Evolutionary conservation across 2,113 vertebrate genomes (phyloP), one percentile per base, ranked within the genome.

Genomic region (Tachysurus vachellii): DNA sequence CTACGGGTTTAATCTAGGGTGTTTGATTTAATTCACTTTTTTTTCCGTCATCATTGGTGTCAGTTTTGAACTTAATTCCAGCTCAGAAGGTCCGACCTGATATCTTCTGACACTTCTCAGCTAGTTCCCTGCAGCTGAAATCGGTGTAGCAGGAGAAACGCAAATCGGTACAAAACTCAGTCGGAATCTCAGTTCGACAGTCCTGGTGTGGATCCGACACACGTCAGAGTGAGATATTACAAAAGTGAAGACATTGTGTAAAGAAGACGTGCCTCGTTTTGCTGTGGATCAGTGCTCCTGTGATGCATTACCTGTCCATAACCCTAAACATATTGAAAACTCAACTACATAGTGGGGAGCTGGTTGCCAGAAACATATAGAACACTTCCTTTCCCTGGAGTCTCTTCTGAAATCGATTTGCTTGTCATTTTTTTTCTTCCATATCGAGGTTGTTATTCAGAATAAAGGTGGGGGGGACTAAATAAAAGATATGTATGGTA

Each of bases 231-330:
- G 54, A 42, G 42, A 64, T 50, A 62, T 79, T 79, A 54, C 5
- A 14, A 79, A 79, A 54, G 50, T 16, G 26, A 28, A 14, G 50
- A 56, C 75, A 42, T 1, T 42, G 9, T 80, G 53, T 56, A 50
- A 50, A 50, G 53, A 57, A 59, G 54, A 80, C 9, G n/a, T 56
- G 50, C 42, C 70, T 75, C 31, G 13, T 80, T 68, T 56, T 54
- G 26, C 23, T 28, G 53, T 70, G 85, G 53, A 47, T 86, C 79
- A 82, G 85, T 26, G 31, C 79, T 71, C 50, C 50, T 71, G 77
- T 73, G 79, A 82, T 73, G 54, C 79, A 82, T 59, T 73, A n/a
- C 31, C 53, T 86, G 64, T 86, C n/a, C 26, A 80, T 82, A 61
- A 61, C 79, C 85, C 10, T 50, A 75, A 82, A 66, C n/a, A 28